phyloP scores from a whole-genome alignment of 2,888 invertebrate species.

The Chrysina gloriosa region DNA sequence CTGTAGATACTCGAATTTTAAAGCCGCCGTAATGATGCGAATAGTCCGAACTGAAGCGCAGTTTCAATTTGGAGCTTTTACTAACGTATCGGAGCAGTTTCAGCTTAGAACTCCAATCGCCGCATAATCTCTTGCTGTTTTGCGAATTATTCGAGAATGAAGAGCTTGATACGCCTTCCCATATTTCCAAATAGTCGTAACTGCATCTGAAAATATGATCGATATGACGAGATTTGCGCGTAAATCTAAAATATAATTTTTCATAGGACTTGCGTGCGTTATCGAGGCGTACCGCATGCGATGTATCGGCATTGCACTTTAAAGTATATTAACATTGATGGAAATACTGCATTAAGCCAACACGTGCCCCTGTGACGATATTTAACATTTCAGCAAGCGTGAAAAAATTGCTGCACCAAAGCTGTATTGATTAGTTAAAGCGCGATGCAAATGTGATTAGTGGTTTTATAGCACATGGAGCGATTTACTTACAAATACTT shows the following conservation, averaged over 20 bases:
- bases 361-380: neutral
- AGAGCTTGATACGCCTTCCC: constrained; percentile 61
- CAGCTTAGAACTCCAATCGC: constrained; percentile 83
- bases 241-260: neutral
- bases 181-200: constrained; percentile 81
- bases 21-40: constrained; percentile 82
- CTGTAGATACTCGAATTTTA: constrained; percentile 77
- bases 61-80: constrained; percentile 70
- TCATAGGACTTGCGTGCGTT: neutral
- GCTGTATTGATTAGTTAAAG: neutral
- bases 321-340: neutral
- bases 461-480: neutral
- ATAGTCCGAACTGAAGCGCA: constrained; percentile 82
- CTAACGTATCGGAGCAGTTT: constrained; percentile 79
- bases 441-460: constrained; percentile 49
- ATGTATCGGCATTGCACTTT: neutral
- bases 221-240: neutral
- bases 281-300: neutral
- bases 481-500: neutral
- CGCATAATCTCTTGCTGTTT: constrained; percentile 72
- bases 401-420: neutral
- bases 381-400: neutral
- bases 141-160: constrained; percentile 42
- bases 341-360: neutral
- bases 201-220: constrained; percentile 73